Evolutionary conservation across 92 coral and sea anemone species (phyloP).

Genomic region (Palythoa grandiflora): DNA sequence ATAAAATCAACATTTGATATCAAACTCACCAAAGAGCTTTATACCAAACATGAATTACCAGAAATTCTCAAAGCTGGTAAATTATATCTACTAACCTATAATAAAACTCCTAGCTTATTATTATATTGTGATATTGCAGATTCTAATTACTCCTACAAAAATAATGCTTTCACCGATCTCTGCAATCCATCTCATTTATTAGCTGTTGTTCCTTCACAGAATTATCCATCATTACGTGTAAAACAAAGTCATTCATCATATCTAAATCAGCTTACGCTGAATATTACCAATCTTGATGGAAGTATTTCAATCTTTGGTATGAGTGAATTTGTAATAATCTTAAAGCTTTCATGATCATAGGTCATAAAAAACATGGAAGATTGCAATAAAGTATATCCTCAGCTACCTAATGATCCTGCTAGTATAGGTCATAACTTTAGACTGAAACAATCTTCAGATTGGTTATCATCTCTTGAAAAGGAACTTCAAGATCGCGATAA

Average conservation of each 20-base stretch:
- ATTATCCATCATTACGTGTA: not conserved
- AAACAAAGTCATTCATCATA: not conserved
- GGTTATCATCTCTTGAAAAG: not conserved
- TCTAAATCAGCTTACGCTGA: not conserved
- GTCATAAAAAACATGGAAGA: not conserved
- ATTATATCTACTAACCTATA: not conserved
- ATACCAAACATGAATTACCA: not conserved
- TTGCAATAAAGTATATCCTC: not conserved
- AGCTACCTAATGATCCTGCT: not conserved
- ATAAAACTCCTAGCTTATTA: not conserved
- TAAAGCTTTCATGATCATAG: not conserved
- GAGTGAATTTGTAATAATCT: not conserved
- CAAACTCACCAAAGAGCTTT: slow-evolving; percentile 1
- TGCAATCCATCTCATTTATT: not conserved
- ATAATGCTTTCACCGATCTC: not conserved
- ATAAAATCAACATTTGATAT: not conserved
- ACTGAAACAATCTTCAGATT: no score
- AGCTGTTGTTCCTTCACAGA: not conserved
- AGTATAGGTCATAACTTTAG: no score
- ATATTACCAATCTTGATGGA: not conserved
- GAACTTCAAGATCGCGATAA: no score
- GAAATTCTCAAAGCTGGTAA: not conserved
- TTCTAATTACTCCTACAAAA: not conserved
- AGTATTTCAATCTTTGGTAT: not conserved
- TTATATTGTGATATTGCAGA: not conserved